Base-by-base conservation (phyloP, 2,113 vertebrate genomes). In the Peromyscus maniculatus region DNA sequence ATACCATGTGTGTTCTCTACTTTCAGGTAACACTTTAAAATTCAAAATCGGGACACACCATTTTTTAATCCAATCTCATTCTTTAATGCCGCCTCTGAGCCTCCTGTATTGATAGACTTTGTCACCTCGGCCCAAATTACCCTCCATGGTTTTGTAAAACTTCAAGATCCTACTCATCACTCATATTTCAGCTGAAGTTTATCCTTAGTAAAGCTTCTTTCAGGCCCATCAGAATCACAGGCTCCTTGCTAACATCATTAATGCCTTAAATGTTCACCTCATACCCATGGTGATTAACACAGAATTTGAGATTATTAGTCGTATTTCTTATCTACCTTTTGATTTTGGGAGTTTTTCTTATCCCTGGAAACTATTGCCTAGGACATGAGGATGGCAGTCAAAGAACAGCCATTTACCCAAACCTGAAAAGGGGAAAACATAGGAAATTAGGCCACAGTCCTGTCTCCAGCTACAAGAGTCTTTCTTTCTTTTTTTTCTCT, bases 1-100 rank as follows among this genome's bases (percentile, higher is more conserved):
- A 57, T 9, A 33, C 1, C 7, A 22, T 3, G 4, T 3, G 28
- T 7, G 9, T 11, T 1, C 8, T 10, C 2, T 46, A 49, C 4
- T n/a, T 69, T 77, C 26, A 89, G 62, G 15, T 17, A 84, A 64
- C 26, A 71, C 15, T 64, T 36, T 8, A 3, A 7, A 62, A 43
- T 10, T 78, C 36, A 62, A 62, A 91, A 43, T 87, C 62, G 3
- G 62, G 91, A 31, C 11, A 28, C 87, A 39, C 1, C 75, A 46
- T 72, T 4, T 9, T 24, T 57, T 59, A 39, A 66, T 43, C 5
- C 1, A 43, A 57, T 79, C 16, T 69, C 24, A 66, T 33, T 88
- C 15, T 62, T 75, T 19, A 75, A 33, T 75, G 84, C 62, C 64
- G 91, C 59, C 55, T 78, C 9, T 74, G 57, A 91, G 8, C 15